Evolutionary conservation across 1,140 invertebrate species (phyloP), one percentile per base, ranked within the genome.

Genomic region (Whitmania pigra): DNA sequence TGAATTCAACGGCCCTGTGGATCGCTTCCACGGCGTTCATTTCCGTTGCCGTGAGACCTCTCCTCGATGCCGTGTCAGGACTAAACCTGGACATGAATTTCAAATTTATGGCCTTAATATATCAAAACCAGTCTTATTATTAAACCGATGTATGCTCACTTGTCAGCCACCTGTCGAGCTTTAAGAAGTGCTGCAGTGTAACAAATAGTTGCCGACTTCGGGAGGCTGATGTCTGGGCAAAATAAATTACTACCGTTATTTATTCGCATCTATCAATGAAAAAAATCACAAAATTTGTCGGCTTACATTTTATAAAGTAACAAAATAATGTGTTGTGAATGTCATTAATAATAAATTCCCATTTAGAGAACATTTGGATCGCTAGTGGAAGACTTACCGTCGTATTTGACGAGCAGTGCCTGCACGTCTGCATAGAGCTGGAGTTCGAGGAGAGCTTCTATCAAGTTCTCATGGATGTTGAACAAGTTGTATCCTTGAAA

Each of bases 371-470:
- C 2, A 36, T n/a, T n/a, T 13, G 40, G 5, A 11, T 49, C 43
- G 13, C 43, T 1, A 49, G 15, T 49, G 6, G 31, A 49, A 36
- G 40, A 78, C 77, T 74, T 77, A 85, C 85, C 85, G 83, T 97
- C 95, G 82, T 96, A 96, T 83, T 94, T 93, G 17, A 94, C 93
- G 76, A 98, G 82, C 54, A 98, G 91, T 54, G 93, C 92, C 84
- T 97, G 92, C 49, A 92, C 93, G 84, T 98, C 95, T 27, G 94
- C 92, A 83, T 97, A 98, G 0, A 91, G 90, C 82, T 95, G 92
- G 87, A 94, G 90, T 85, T 97, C 94, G 71, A 99, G 82, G 72
- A 97, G 83, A 25, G 89, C 90, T 85, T 99, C 95, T 78, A 98
- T 92, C 54, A 99, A 84, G 85, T 98, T 99, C 84, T 99, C 95